A percentile compares a stretch with the other conserved stretches of the same genome.
Evolutionary conservation across 2,888 invertebrate genomes (phyloP).

Genomic region (Biston stratarius): DNA sequence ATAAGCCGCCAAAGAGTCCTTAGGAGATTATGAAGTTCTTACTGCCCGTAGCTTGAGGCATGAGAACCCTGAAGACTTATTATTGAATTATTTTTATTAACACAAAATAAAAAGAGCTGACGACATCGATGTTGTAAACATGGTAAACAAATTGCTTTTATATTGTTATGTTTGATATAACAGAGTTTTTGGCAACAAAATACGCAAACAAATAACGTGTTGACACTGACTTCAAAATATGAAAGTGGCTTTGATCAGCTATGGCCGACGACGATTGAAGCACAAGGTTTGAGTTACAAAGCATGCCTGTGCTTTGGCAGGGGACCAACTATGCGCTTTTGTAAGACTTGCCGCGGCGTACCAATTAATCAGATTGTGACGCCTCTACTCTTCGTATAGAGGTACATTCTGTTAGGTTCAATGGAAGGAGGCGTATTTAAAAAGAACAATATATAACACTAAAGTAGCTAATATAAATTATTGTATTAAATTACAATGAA

Average conservation of each 20-base stretch:
- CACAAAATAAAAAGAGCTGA: background rate
- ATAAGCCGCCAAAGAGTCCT: constrained; percentile 4
- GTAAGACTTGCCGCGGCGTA: constrained; percentile 36
- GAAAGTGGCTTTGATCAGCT: constrained; percentile 36
- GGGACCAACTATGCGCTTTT: constrained; percentile 39
- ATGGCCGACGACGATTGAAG: constrained; percentile 32
- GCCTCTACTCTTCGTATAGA: constrained; percentile 1
- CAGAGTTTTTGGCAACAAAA: constrained; percentile 11
- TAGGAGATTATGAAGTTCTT: constrained; percentile 8
- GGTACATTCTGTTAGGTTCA: constrained; percentile 3
- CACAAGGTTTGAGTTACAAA: constrained; percentile 38
- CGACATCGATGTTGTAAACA: background rate
- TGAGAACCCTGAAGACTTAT: constrained; percentile 1
- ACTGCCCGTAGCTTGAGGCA: constrained; percentile 1
- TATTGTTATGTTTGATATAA: background rate
- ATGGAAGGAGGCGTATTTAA: background rate
- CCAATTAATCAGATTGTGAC: constrained; percentile 37
- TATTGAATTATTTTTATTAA: background rate
- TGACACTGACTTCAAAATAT: constrained; percentile 21
- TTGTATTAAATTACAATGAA: background rate
- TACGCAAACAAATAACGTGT: constrained; percentile 17
- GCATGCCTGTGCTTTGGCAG: constrained; percentile 37
- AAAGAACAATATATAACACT: background rate
- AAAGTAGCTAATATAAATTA: background rate
- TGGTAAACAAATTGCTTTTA: background rate